Conservation (phyloP, 2,888 invertebrate genomes). For the Sinohyriopsis cumingii region DNA sequence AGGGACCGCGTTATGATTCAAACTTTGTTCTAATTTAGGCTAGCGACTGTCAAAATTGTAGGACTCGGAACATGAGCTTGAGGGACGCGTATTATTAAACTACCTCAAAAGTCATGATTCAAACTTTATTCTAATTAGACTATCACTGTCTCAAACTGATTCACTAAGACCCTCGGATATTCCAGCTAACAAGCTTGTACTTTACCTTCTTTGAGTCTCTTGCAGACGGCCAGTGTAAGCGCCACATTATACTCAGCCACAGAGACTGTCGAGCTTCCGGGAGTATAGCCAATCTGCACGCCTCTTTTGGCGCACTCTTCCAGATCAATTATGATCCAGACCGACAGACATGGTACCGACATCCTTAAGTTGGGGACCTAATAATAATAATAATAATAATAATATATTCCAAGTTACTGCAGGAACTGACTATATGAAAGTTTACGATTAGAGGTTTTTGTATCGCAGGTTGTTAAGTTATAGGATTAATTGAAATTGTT, state of each 20-base stretch:
- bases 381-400: constrained; percentile 7
- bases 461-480: too few species aligned
- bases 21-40: too few species aligned
- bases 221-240: constrained; percentile 85
- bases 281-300: constrained; percentile 89
- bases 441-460: too few species aligned
- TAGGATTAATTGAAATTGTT: too few species aligned
- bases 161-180: background rate
- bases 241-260: constrained; percentile 92
- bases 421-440: too few species aligned
- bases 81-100: too few species aligned
- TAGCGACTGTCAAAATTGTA: too few species aligned
- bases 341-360: constrained; percentile 93
- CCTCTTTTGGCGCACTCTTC: constrained; percentile 80
- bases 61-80: too few species aligned
- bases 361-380: constrained; percentile 83
- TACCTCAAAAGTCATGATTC: too few species aligned
- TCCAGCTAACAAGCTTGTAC: background rate
- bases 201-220: constrained; percentile 86
- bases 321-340: constrained; percentile 87
- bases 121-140: too few species aligned
- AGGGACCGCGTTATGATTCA: too few species aligned
- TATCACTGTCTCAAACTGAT: background rate
- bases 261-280: constrained; percentile 82
- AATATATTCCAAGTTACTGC: too few species aligned